Percentiles rank a stretch among this genome's conserved stretches.
These are phyloP conservation scores for Argyresthia goedartella DNA, from an alignment of 2,888 invertebrate genomes.

Conservation along the genomic window DNA sequence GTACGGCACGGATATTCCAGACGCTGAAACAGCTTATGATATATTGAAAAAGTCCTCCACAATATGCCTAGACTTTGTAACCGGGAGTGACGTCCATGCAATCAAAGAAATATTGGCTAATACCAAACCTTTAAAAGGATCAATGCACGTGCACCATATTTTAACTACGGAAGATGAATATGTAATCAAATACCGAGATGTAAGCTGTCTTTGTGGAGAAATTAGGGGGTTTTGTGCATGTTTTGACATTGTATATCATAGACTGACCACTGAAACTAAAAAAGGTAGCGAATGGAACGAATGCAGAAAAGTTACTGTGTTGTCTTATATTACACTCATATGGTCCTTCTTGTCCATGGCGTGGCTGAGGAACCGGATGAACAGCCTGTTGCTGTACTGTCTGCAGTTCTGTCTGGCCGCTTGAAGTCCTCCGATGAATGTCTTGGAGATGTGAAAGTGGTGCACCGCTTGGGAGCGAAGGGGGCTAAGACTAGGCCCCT, in stretches of 20 bases:
- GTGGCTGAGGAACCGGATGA: no score
- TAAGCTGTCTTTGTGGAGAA: constrained; percentile 6
- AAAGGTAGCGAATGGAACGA: background rate
- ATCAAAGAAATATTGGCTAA: constrained; percentile 3
- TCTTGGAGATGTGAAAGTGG: no score
- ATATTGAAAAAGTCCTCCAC: constrained; percentile 5
- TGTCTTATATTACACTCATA: constrained; percentile 2
- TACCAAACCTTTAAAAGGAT: constrained; percentile 5
- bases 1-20: constrained; percentile 7
- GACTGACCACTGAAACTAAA: background rate
- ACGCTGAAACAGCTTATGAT: constrained; percentile 6
- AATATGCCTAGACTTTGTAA: background rate
- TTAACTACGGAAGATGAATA: constrained; percentile 1
- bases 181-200: constrained; percentile 4
- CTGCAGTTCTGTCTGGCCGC: no score
- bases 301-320: constrained; percentile 3
- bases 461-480: no score
- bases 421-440: no score
- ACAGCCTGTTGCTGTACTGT: no score
- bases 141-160: background rate
- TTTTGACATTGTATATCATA: constrained; percentile 2
- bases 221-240: constrained; percentile 3
- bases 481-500: no score
- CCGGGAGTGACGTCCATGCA: constrained; percentile 1
- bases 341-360: no score